Base-by-base conservation (phyloP, 2,888 invertebrate genomes). In the Halictus ligatus region DNA sequence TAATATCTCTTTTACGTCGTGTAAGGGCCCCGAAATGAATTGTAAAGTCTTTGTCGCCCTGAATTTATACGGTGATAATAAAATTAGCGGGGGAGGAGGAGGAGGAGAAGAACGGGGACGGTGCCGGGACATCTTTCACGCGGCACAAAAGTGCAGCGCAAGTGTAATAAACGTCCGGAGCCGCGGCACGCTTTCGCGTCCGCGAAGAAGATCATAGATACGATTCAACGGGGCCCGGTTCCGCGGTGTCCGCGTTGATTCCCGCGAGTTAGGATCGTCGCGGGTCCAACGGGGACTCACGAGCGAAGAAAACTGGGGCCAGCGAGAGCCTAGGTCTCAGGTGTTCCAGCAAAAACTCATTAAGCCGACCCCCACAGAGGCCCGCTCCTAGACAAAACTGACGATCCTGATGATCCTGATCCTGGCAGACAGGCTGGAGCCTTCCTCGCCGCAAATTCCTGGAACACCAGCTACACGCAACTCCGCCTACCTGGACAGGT, bases 401-500 rank as follows among this genome's bases (percentile, higher is more conserved):
- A 91, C 89, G 92, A 91, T 93, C 92, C 88, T 91, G 93, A 93
- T 94, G 93, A 94, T 94, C 92, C 93, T 93, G 94, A 94, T 94
- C 89, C 88, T 89, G 91, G 94, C 92, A 95, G 95, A 95, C 95
- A 94, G 92, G 92, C 91, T 92, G 95, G 95, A 94, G 94, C 94
- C 95, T 90, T 88, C 88, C 91, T 89, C 82, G 88, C 87, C 87
- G 89, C 88, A 85, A 89, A 94, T 95, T 95, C 94, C 88, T 91
- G 92, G 94, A 95, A 95, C 90, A 90, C 91, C 86, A 80, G 90
- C 69, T 35, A 29, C 40, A 80, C 85, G 88, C 88, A 88, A 89
- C 90, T 92, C 92, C 91, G 89, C 93, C 92, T 94, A 94, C 94
- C 94, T 94, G 94, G 93, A 95, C 95, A 95, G 95, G 95, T 94